Conservation (phyloP, 2,113 vertebrate species). For the Cottus gobio region DNA sequence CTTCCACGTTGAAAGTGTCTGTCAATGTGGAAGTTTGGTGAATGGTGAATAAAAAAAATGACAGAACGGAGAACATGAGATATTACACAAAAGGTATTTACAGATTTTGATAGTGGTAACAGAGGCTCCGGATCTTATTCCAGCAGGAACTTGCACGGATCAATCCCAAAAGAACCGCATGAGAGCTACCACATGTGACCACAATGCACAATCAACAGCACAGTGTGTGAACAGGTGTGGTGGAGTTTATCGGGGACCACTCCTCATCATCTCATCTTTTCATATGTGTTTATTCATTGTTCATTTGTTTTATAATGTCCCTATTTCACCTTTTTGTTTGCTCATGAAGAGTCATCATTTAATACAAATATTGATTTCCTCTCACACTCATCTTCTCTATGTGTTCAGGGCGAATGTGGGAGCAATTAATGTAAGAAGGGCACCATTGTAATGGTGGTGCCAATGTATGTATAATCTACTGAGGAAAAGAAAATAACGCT, state of each 20-base stretch:
- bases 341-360: slow-evolving; percentile 14
- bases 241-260: slow-evolving; percentile 26
- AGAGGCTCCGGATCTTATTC: background rate
- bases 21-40: too few relatives aligned
- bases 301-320: slow-evolving; percentile 4
- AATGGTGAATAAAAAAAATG: background rate
- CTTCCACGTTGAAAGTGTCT: background rate
- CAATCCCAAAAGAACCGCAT: background rate
- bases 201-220: slow-evolving; percentile 54
- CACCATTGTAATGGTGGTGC: background rate
- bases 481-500: background rate
- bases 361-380: slow-evolving; percentile 24
- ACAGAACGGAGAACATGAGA: background rate
- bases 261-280: slow-evolving; percentile 1
- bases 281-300: slow-evolving; percentile 25
- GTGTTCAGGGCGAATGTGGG: background rate
- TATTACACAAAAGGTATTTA: background rate
- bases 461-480: background rate
- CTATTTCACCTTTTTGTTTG: slow-evolving; percentile 9
- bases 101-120: background rate
- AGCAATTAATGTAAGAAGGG: slow-evolving; percentile 3
- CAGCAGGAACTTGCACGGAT: background rate
- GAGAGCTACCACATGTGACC: slow-evolving; percentile 28
- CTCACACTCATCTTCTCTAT: slow-evolving; percentile 2
- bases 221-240: slow-evolving; percentile 66